Evolutionary conservation across 2,113 vertebrate species (phyloP), one percentile per base, ranked within the genome.

Genomic region (Halichoerus grypus): DNA sequence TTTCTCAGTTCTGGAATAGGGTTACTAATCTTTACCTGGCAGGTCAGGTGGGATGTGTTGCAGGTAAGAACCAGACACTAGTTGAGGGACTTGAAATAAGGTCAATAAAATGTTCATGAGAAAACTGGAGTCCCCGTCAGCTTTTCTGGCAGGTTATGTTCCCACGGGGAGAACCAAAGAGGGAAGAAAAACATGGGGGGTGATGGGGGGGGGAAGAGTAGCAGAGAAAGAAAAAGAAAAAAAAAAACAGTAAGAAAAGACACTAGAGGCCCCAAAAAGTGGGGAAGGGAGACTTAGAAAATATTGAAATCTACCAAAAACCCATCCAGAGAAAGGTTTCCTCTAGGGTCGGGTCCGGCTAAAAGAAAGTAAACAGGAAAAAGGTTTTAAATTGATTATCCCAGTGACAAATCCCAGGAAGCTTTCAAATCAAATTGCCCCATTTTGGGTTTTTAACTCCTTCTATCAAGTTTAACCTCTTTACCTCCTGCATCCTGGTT

Each of bases 381-480:
- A 67, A 69, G 91, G 80, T 67, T 95, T 96, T 95, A 91, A 83
- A 88, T 91, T 69, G 86, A 94, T 97, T 57, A 80, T 28, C 88
- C 71, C 61, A 63, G 22, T 26, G 96, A 93, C 93, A 96, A 72
- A 79, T 91, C 76, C 96, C 95, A 93, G 93, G 93, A 93, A 96
- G 81, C 88, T 96, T 84, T 92, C 51, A 65, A 91, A 94, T 88
- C 88, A 97, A 91, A 86, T 96, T 24, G 19, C 87, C 95, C 81
- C 80, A n/a, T 81, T 96, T 94, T n/a, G 59, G 69, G 80, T 57
- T 83, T 93, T 95, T 92, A 94, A 91, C 90, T 90, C 90, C 82
- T 88, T 89, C 86, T 53, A 39, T 67, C 53, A 53, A 84, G 69
- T 95, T 81, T 88, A 95, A 92, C 94, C 95, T 90, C 90, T 94